Evolutionary conservation across 92 coral and sea anemone genomes (phyloP).

Genomic region (Ricordea florida): DNA sequence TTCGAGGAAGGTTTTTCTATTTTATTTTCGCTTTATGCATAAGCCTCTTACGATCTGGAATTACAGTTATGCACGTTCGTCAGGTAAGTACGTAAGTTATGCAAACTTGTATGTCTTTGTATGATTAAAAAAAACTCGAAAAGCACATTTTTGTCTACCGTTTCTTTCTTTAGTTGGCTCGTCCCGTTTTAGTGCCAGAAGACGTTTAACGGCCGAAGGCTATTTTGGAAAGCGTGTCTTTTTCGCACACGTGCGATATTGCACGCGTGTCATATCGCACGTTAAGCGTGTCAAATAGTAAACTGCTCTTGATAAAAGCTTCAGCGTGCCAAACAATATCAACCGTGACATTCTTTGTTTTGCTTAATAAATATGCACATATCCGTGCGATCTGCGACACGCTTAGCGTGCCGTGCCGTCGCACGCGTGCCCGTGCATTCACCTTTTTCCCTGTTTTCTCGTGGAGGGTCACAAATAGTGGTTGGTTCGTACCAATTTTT

Average conservation of each 20-base stretch:
- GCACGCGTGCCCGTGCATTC: slow-evolving; percentile 1
- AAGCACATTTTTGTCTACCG: no score
- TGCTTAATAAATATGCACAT: slow-evolving; percentile 11
- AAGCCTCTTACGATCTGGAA: no score
- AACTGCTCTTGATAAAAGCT: neutral
- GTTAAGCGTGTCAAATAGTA: neutral
- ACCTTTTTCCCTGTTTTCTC: neutral
- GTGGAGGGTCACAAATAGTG: slow-evolving; percentile 2
- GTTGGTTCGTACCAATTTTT: no score
- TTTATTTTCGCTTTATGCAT: no score
- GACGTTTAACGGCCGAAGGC: no score
- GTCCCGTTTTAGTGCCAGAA: no score
- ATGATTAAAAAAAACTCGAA: no score
- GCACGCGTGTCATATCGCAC: neutral
- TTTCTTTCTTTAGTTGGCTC: no score
- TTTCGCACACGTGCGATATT: neutral
- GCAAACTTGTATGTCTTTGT: no score
- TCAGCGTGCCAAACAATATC: slow-evolving; percentile 3
- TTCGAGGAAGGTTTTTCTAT: no score
- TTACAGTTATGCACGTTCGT: no score
- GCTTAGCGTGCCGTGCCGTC: slow-evolving; percentile 10
- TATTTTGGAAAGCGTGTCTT: neutral
- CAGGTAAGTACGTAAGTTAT: no score
- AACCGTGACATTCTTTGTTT: slow-evolving; percentile 15
- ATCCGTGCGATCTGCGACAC: neutral